Percentiles rank a stretch among this genome's conserved stretches.
Conservation (phyloP, 2,888 invertebrate species). For the Philaethria dido region DNA sequence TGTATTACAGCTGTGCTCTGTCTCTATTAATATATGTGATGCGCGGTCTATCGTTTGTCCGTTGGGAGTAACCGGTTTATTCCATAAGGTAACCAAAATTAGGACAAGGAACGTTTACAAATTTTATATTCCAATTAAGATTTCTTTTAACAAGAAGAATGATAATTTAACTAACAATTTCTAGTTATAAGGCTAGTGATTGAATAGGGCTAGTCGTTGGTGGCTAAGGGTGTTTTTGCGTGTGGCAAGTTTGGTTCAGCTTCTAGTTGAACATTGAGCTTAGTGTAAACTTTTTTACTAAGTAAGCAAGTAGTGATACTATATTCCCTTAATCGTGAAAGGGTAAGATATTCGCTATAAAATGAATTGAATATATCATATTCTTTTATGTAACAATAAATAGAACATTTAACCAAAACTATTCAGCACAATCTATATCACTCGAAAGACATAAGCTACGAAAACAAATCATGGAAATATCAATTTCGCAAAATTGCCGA, state of each 20-base stretch:
- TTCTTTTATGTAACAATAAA: too few relatives aligned
- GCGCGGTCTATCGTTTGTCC: conserved; percentile 40
- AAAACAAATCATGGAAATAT: too few relatives aligned
- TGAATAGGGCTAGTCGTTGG: not conserved
- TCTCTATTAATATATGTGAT: conserved; percentile 48
- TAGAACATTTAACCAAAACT: too few relatives aligned
- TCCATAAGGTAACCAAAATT: conserved; percentile 25
- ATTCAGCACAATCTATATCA: too few relatives aligned
- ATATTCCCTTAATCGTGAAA: too few relatives aligned
- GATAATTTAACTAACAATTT: not conserved
- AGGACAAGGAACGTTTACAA: conserved; percentile 25
- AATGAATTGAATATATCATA: too few relatives aligned
- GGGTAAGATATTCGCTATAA: too few relatives aligned
- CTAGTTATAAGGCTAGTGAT: not conserved
- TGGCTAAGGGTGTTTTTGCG: not conserved
- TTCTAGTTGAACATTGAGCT: too few relatives aligned
- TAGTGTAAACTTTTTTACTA: not conserved
- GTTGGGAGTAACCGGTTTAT: conserved; percentile 40
- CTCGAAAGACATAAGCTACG: too few relatives aligned
- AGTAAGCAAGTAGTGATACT: too few relatives aligned
- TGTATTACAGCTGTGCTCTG: conserved; percentile 43
- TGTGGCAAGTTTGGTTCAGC: not conserved
- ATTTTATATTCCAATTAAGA: conserved; percentile 12
- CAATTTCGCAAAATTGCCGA: not conserved
- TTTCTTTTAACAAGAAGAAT: not conserved